phyloP scores from a whole-genome alignment of 2,797 vertebrate genomes.

The Euthynnus affinis region DNA sequence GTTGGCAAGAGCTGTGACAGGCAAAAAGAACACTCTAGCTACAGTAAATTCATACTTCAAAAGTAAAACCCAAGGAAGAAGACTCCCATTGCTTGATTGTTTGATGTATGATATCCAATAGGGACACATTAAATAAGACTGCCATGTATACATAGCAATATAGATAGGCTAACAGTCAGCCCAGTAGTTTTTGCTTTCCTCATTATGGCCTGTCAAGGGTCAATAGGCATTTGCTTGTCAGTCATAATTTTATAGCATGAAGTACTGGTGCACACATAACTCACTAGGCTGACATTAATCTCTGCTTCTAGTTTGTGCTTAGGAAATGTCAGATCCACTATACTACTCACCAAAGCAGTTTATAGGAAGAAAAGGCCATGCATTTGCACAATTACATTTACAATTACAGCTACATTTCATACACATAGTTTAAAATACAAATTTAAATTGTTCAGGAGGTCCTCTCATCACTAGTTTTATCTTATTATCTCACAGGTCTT shows the following conservation, averaged over 20 bases:
- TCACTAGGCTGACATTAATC: neutral
- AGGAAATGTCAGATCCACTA: neutral
- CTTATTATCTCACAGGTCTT: neutral
- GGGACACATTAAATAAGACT: neutral
- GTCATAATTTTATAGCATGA: constrained; percentile 3
- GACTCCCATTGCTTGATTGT: neutral
- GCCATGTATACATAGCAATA: neutral
- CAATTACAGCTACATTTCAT: neutral
- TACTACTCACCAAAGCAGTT: neutral
- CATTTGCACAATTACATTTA: neutral
- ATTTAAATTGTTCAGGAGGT: neutral
- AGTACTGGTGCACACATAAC: too few relatives aligned
- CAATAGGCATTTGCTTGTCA: neutral
- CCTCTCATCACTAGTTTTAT: neutral
- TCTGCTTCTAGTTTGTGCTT: neutral
- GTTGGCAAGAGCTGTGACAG: too few relatives aligned
- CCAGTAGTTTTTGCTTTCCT: neutral
- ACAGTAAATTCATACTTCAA: neutral
- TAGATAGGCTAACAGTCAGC: neutral
- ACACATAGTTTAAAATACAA: neutral
- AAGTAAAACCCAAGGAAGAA: neutral
- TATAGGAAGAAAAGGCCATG: neutral
- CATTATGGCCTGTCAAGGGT: neutral
- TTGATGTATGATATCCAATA: neutral
- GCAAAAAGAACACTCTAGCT: neutral